Conservation (phyloP, 2,888 invertebrate genomes). For the Chelonus formosanus region DNA sequence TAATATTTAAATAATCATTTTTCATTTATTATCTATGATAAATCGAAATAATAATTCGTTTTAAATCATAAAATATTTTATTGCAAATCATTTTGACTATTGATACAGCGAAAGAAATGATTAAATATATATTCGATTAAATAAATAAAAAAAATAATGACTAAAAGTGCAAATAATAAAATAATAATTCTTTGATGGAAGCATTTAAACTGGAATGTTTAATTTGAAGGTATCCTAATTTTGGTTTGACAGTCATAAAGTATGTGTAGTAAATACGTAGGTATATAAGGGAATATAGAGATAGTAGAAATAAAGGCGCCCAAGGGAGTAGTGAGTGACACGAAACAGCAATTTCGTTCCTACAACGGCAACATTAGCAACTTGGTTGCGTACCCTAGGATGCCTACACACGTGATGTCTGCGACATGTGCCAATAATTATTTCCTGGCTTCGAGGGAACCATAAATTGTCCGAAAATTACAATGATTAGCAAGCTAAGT, state of each 20-base stretch:
- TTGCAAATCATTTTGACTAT: too few relatives aligned
- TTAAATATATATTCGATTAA: too few relatives aligned
- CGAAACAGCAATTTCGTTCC: slow-evolving; percentile 30
- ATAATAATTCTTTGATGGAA: too few relatives aligned
- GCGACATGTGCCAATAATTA: slow-evolving; percentile 29
- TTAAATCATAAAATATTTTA: too few relatives aligned
- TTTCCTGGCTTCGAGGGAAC: slow-evolving; percentile 18
- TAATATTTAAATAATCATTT: too few relatives aligned
- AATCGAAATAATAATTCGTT: too few relatives aligned
- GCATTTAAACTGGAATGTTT: too few relatives aligned
- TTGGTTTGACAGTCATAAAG: too few relatives aligned
- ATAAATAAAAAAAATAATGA: background rate
- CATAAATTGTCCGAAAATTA: slow-evolving; percentile 22
- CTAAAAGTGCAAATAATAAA: too few relatives aligned
- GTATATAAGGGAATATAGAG: slow-evolving; percentile 22
- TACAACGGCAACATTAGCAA: slow-evolving; percentile 23
- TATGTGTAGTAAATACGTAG: background rate
- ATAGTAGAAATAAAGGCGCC: slow-evolving; percentile 28
- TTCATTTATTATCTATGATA: too few relatives aligned
- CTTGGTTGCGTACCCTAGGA: slow-evolving; percentile 21
- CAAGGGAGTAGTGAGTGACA: slow-evolving; percentile 32
- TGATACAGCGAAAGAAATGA: too few relatives aligned
- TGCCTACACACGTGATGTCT: slow-evolving; percentile 16
- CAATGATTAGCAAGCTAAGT: slow-evolving; percentile 1
- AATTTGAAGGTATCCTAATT: too few relatives aligned